Evolutionary conservation across 2,113 vertebrate genomes (phyloP).

Genomic region (Pomatostomus ruficeps): DNA sequence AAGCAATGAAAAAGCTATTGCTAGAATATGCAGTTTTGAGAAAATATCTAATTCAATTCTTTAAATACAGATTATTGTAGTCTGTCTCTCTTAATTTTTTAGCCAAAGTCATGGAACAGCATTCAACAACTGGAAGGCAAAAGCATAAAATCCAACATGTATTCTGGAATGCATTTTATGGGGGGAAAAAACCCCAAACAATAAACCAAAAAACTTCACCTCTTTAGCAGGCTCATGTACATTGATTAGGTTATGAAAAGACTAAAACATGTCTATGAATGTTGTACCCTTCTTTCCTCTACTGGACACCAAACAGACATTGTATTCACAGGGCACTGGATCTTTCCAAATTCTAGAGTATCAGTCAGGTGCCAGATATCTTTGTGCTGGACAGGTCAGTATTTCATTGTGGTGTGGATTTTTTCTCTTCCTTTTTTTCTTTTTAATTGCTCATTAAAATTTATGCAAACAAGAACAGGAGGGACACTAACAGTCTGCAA

Average conservation of each 20-base stretch:
- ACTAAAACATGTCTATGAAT: background rate
- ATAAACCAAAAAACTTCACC: background rate
- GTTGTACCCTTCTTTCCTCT: background rate
- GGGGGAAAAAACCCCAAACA: fast-evolving
- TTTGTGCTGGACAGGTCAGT: background rate
- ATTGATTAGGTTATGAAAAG: background rate
- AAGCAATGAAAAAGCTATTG: background rate
- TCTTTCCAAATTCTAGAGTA: background rate
- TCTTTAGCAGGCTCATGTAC: background rate
- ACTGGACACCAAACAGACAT: background rate
- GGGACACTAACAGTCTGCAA: background rate
- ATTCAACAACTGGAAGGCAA: background rate
- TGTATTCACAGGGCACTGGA: background rate
- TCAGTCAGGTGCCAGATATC: background rate
- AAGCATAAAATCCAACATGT: background rate
- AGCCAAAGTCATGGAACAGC: background rate
- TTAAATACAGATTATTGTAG: background rate
- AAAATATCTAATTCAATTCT: background rate
- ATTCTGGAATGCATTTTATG: background rate
- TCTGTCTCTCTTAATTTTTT: background rate
- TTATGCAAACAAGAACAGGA: background rate
- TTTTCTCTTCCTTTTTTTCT: background rate
- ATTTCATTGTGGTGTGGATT: background rate
- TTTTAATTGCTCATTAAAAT: background rate
- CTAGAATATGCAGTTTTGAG: background rate